phyloP scores from a whole-genome alignment of 2,797 vertebrate genomes.

The Pelodytes ibericus region DNA sequence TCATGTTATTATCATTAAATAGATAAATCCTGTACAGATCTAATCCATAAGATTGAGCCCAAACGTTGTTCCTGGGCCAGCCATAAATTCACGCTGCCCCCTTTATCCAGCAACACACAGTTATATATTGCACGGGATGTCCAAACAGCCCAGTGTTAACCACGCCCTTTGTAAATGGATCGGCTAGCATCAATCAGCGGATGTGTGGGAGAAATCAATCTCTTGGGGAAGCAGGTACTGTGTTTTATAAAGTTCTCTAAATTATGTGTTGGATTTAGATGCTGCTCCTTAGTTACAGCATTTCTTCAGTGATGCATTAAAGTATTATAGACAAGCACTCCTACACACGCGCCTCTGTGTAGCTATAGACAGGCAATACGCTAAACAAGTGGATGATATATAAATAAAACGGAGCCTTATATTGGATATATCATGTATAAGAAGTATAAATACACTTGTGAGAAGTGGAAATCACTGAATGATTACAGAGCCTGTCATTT shows the following conservation, averaged over 20 bases:
- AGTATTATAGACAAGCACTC: conserved; percentile 22
- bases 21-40: no score
- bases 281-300: background rate
- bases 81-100: no score
- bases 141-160: background rate
- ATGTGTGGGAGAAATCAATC: background rate
- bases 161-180: conserved; percentile 1
- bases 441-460: no score
- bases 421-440: no score
- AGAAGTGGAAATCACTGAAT: no score
- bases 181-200: background rate
- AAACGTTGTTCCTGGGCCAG: no score
- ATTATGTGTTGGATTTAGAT: conserved; percentile 12
- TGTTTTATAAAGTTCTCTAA: background rate
- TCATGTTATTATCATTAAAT: no score
- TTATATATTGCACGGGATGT: no score
- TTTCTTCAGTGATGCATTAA: conserved; percentile 31
- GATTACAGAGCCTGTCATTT: no score
- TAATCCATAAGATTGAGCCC: no score
- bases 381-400: conserved; percentile 1
- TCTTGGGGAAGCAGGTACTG: background rate
- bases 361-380: conserved; percentile 5
- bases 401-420: no score
- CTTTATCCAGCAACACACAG: no score
- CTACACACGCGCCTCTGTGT: conserved; percentile 14